A percentile compares a stretch with the other conserved stretches of the same genome.
Conservation (phyloP, 2,113 vertebrate genomes). For the Xerus inauris region DNA sequence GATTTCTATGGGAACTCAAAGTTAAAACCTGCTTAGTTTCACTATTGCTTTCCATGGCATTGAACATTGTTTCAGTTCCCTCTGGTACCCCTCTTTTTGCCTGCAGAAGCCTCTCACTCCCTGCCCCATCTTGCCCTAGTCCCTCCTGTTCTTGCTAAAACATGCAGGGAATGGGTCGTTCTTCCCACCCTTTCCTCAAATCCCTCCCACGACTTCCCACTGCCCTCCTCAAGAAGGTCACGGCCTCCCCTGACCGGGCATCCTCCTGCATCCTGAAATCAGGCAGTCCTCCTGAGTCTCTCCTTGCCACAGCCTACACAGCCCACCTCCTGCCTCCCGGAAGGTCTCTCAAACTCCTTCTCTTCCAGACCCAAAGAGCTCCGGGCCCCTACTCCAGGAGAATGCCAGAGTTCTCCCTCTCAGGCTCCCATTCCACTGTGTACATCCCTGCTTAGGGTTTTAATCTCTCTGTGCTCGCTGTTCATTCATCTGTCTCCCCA, state of each 20-base stretch:
- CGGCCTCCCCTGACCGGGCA: neutral
- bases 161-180: neutral
- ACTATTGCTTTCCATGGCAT: neutral
- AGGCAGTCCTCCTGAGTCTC: neutral
- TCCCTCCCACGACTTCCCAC: neutral
- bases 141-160: neutral
- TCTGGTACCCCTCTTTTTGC: neutral
- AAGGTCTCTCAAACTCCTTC: neutral
- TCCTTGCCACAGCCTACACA: neutral
- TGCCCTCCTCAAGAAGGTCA: neutral
- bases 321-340: neutral
- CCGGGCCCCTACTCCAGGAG: neutral
- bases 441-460: no score
- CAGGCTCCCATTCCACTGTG: neutral
- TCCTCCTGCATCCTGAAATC: neutral
- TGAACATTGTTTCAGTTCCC: neutral
- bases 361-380: neutral
- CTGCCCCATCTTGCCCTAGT: neutral
- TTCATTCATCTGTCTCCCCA: neutral
- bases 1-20: neutral
- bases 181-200: neutral
- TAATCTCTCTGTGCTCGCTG: neutral
- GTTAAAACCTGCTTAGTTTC: neutral
- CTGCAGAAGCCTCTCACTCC: neutral
- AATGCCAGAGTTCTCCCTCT: no score